These are phyloP conservation scores for Ranitomeya imitator DNA, from an alignment of 2,113 vertebrate species.

Conservation along the genomic window DNA sequence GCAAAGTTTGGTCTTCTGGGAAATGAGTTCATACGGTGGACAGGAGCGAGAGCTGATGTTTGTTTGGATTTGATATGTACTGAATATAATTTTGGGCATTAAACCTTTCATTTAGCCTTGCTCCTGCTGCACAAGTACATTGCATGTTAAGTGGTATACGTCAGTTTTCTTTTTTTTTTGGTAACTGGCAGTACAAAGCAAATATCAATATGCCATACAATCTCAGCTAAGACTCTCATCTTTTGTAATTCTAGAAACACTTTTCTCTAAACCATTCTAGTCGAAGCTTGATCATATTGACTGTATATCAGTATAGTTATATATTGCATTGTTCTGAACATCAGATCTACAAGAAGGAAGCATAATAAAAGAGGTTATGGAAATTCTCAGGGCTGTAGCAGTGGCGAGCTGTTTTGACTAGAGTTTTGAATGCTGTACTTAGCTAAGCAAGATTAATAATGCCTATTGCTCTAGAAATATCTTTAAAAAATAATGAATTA, in stretches of 20 bases:
- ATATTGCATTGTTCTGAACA: background rate
- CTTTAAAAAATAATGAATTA: no score
- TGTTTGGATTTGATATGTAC: constrained; percentile 15
- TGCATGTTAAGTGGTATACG: constrained; percentile 39
- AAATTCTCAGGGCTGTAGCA: background rate
- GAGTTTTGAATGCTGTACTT: background rate
- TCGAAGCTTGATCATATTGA: background rate
- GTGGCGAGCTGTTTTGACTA: background rate
- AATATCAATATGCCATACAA: constrained; percentile 1
- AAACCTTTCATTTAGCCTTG: background rate
- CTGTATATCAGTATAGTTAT: background rate
- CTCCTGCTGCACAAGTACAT: constrained; percentile 21
- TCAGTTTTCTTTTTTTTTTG: background rate
- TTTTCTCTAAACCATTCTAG: background rate
- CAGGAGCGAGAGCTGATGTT: constrained; percentile 2
- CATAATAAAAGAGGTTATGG: background rate
- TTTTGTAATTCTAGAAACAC: background rate
- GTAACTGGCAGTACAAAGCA: constrained; percentile 24
- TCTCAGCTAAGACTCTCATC: background rate
- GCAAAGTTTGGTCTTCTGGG: constrained; percentile 3
- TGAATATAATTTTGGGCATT: constrained; percentile 26
- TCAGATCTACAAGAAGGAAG: background rate
- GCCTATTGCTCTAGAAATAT: no score
- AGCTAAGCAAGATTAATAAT: no score
- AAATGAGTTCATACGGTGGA: constrained; percentile 13